Evolutionary conservation across 53 echinoderm and acorn worm genomes (phyloP).

Genomic region (Crossaster papposus): DNA sequence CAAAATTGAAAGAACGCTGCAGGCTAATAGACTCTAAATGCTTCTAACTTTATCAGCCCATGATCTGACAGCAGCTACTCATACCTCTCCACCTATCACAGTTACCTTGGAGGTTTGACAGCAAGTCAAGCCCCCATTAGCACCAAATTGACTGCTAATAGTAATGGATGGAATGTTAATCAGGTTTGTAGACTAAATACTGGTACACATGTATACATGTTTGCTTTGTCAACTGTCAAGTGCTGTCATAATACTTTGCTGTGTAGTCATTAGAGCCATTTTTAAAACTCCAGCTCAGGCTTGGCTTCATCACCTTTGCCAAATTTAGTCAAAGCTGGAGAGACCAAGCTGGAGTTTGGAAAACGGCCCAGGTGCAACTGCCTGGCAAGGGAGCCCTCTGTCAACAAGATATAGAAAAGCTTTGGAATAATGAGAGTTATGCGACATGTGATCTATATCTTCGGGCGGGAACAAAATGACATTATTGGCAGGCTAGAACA

Average conservation of each 20-base stretch:
- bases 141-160: conserved; percentile 24
- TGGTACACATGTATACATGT: too few species aligned
- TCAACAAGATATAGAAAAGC: neutral
- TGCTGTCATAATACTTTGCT: neutral
- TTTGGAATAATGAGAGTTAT: neutral
- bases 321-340: too few species aligned
- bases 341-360: too few species aligned
- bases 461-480: too few species aligned
- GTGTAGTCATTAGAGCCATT: neutral
- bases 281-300: too few species aligned
- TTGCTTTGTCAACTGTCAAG: neutral
- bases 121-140: neutral
- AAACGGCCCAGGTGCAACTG: too few species aligned
- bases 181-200: conserved; percentile 26
- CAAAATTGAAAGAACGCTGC: neutral
- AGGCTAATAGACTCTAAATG: neutral
- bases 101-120: neutral
- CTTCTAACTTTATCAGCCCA: neutral
- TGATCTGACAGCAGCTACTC: neutral
- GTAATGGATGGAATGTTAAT: conserved; percentile 31
- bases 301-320: too few species aligned
- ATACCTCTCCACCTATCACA: neutral
- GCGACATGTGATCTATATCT: too few species aligned
- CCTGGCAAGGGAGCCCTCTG: neutral
- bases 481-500: too few species aligned